phyloP scores from a whole-genome alignment of 2,113 vertebrate genomes.

The Oriolus oriolus region DNA sequence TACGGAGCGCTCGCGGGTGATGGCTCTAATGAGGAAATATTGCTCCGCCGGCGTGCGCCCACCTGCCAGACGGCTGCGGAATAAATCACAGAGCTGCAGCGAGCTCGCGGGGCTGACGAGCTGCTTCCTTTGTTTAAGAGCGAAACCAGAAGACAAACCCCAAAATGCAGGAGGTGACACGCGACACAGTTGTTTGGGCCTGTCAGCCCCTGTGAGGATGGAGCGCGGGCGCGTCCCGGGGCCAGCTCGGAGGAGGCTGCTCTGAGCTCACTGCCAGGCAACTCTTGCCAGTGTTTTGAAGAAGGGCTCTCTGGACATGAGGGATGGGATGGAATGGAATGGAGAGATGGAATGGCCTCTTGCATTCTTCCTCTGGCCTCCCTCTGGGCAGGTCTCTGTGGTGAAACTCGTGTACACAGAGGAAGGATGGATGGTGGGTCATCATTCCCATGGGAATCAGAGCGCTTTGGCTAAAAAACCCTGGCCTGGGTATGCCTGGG shows the following conservation, averaged over 20 bases:
- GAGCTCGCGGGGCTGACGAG: neutral
- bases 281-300: neutral
- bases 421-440: accelerated
- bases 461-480: neutral
- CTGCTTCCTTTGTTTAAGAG: slow-evolving; percentile 10
- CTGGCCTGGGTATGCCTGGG: accelerated
- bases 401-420: accelerated
- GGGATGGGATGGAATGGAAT: neutral
- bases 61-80: neutral
- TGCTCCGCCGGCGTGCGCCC: neutral
- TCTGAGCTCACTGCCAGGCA: neutral
- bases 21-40: slow-evolving; percentile 54
- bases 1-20: accelerated
- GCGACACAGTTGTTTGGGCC: neutral
- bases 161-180: neutral
- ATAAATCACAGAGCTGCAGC: neutral
- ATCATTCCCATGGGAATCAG: accelerated
- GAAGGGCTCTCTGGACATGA: neutral
- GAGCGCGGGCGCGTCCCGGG: accelerated
- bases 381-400: neutral
- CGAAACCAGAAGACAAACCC: neutral
- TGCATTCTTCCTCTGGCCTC: neutral
- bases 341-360: neutral
- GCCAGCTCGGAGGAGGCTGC: too few relatives aligned
- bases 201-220: accelerated